Conservation (phyloP, 1,140 invertebrate genomes). For the Dendrolimus punctatus region DNA sequence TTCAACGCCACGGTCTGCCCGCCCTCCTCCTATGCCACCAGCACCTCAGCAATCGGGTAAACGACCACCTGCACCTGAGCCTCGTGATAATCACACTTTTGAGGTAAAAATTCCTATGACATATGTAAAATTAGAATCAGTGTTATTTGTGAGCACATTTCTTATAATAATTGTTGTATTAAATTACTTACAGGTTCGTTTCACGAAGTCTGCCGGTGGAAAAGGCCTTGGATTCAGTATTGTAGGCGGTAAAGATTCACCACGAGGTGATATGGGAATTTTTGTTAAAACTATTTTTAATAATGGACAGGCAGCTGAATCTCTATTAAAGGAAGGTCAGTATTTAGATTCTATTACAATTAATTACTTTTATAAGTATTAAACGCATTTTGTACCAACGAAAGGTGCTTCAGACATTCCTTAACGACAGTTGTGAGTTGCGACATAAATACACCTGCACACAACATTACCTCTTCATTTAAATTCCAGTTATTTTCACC, state of each 20-base stretch:
- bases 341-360: background rate
- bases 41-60: slow-evolving; percentile 31
- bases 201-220: slow-evolving; percentile 81
- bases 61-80: slow-evolving; percentile 57
- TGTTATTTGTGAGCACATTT: background rate
- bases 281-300: slow-evolving; percentile 89
- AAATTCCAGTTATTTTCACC: slow-evolving; percentile 10
- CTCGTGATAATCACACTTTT: slow-evolving; percentile 59
- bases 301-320: slow-evolving; percentile 81
- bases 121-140: background rate
- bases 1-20: slow-evolving; percentile 40
- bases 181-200: slow-evolving; percentile 69
- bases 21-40: slow-evolving; percentile 49
- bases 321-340: slow-evolving; percentile 76
- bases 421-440: slow-evolving; percentile 13
- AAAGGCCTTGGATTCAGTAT: slow-evolving; percentile 84
- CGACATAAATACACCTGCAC: slow-evolving; percentile 24
- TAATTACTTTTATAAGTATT: background rate
- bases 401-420: slow-evolving; percentile 30
- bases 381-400: background rate
- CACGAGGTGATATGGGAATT: slow-evolving; percentile 84
- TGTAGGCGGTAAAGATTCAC: slow-evolving; percentile 84
- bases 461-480: slow-evolving; percentile 10
- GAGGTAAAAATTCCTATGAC: slow-evolving; percentile 39
- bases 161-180: background rate